Percentiles rank a stretch among this genome's conserved stretches.
These are phyloP conservation scores for Sinocyclocheilus anshuiensis DNA, from an alignment of 2,113 vertebrate species.

Conservation along the genomic window DNA sequence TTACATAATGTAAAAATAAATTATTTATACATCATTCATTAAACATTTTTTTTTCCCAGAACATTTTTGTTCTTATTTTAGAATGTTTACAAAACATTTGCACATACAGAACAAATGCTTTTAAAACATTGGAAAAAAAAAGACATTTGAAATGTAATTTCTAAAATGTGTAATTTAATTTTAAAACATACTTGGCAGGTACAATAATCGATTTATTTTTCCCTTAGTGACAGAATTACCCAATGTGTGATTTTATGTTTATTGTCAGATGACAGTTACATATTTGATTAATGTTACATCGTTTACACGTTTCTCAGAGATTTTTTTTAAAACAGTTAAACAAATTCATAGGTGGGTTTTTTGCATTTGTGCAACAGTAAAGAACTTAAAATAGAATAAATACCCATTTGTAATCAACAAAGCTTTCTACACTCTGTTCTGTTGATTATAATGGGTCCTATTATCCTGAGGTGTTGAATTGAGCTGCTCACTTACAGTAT, in stretches of 20 bases:
- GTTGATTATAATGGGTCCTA: too few species aligned
- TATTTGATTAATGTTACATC: not conserved
- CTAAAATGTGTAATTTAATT: not conserved
- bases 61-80: too few species aligned
- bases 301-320: not conserved
- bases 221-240: not conserved
- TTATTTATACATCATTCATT: too few species aligned
- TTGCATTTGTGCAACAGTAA: slow-evolving; percentile 1
- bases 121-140: too few species aligned
- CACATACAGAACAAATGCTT: too few species aligned
- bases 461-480: not conserved
- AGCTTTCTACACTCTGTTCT: not conserved
- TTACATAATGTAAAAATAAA: too few species aligned
- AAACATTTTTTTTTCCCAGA: too few species aligned
- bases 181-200: not conserved
- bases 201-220: not conserved
- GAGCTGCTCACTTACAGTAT: not conserved
- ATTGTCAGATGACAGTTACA: not conserved
- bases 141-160: not conserved
- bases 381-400: not conserved
- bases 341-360: not conserved
- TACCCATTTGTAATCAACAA: not conserved
- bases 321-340: not conserved
- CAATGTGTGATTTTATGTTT: not conserved
- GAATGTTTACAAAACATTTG: too few species aligned